A percentile compares a stretch with the other conserved stretches of the same genome.
phyloP scores from a whole-genome alignment of 2,888 invertebrate species.

The Limnephilus marmoratus region DNA sequence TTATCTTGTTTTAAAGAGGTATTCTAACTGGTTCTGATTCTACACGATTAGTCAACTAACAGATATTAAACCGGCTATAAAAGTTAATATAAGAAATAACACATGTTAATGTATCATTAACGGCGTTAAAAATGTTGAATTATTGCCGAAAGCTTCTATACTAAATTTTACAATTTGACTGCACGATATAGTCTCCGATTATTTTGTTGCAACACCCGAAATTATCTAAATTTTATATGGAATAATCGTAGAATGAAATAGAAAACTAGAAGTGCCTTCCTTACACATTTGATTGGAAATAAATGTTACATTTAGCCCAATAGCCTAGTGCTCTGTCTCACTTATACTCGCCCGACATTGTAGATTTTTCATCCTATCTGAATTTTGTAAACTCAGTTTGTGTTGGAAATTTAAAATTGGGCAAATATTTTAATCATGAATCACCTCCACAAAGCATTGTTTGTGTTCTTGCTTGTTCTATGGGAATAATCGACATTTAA shows the following conservation, averaged over 20 bases:
- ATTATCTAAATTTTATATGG: neutral
- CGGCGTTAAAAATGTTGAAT: neutral
- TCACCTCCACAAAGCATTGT: too few relatives aligned
- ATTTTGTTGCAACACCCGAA: neutral
- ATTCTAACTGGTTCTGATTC: neutral
- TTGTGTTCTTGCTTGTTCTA: too few relatives aligned
- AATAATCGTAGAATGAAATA: neutral
- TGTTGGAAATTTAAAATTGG: too few relatives aligned
- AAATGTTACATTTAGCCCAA: too few relatives aligned
- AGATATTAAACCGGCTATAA: neutral
- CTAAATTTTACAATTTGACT: neutral
- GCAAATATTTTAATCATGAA: too few relatives aligned
- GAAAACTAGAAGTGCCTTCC: too few relatives aligned
- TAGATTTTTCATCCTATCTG: too few relatives aligned
- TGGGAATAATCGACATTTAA: too few relatives aligned
- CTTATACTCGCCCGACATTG: too few relatives aligned
- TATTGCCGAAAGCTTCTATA: neutral
- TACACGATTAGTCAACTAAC: neutral
- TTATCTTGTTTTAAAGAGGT: neutral
- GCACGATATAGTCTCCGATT: neutral
- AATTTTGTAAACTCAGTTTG: too few relatives aligned
- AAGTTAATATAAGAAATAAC: neutral
- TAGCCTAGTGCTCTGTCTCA: too few relatives aligned
- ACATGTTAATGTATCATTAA: neutral
- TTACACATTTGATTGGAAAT: too few relatives aligned